Percentiles rank a stretch among this genome's conserved stretches.
Conservation (phyloP, 2,797 vertebrate genomes). For the Austrolebias charrua region DNA sequence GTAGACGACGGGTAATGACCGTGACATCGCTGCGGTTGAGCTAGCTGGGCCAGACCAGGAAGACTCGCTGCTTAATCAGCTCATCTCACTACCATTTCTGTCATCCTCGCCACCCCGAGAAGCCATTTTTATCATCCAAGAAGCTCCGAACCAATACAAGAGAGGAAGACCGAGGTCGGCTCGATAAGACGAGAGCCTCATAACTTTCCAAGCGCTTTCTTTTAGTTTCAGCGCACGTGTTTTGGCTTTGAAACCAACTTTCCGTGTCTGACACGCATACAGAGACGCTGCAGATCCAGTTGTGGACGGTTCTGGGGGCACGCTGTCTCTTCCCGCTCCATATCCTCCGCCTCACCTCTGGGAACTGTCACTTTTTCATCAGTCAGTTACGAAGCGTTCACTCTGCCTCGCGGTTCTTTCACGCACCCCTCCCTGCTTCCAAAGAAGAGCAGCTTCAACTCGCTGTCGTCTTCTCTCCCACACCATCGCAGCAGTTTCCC, state of each 20-base stretch:
- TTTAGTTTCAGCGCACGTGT: constrained; percentile 17
- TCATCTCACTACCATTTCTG: constrained; percentile 40
- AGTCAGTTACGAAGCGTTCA: constrained; percentile 65
- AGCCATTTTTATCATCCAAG: constrained; percentile 27
- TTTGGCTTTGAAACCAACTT: constrained; percentile 37
- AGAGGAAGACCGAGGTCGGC: constrained; percentile 43
- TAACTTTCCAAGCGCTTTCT: constrained; percentile 23
- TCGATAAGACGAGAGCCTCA: constrained; percentile 37
- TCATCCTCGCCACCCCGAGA: constrained; percentile 35
- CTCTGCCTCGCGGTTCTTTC: constrained; percentile 47
- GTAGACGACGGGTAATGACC: constrained; percentile 46
- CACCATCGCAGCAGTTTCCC: constrained; percentile 58
- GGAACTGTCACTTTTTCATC: constrained; percentile 73
- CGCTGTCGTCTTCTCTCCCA: constrained; percentile 64
- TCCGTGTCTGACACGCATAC: constrained; percentile 47
- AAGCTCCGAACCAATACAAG: constrained; percentile 30
- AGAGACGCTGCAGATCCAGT: constrained; percentile 43
- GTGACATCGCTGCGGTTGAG: constrained; percentile 43
- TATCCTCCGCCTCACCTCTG: constrained; percentile 65
- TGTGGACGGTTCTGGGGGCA: constrained; percentile 59
- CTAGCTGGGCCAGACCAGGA: constrained; percentile 32
- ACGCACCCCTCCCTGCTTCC: constrained; percentile 30
- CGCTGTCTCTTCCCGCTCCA: constrained; percentile 59
- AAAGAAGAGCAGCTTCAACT: constrained; percentile 55
- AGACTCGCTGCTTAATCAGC: constrained; percentile 32